These are phyloP conservation scores for Pyrgilauda ruficollis DNA, from an alignment of 2,113 vertebrate species.

Conservation along the genomic window DNA sequence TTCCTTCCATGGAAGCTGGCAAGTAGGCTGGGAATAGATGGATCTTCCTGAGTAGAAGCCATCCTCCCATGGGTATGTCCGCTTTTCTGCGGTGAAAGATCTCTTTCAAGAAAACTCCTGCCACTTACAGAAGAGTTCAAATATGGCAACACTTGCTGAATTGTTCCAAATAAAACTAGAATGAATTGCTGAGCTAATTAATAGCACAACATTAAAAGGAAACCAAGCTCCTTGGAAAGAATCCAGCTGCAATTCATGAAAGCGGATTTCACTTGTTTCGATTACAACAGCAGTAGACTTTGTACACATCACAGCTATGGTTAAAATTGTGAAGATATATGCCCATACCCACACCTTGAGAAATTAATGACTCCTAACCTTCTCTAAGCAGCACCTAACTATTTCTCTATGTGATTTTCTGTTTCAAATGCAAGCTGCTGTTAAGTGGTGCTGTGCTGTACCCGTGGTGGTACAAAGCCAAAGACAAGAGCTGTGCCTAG, in stretches of 20 bases:
- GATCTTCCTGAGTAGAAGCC: neutral
- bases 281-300: neutral
- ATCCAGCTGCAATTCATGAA: conserved; percentile 6
- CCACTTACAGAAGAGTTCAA: neutral
- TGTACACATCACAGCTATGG: neutral
- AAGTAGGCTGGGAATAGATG: neutral
- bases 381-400: neutral
- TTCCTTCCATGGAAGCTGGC: neutral
- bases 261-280: neutral
- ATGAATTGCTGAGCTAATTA: conserved; percentile 29
- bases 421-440: neutral
- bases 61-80: neutral
- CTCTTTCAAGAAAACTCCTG: neutral
- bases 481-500: neutral
- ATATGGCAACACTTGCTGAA: neutral
- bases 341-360: neutral
- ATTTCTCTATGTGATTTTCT: neutral
- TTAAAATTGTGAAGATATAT: neutral
- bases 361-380: neutral
- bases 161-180: conserved; percentile 7
- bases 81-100: neutral
- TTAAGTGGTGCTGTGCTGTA: neutral
- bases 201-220: conserved; percentile 27
- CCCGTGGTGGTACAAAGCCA: neutral
- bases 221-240: neutral